Evolutionary conservation across 1,140 invertebrate species (phyloP), one percentile per base, ranked within the genome.

Genomic region (Sinonovacula constricta): DNA sequence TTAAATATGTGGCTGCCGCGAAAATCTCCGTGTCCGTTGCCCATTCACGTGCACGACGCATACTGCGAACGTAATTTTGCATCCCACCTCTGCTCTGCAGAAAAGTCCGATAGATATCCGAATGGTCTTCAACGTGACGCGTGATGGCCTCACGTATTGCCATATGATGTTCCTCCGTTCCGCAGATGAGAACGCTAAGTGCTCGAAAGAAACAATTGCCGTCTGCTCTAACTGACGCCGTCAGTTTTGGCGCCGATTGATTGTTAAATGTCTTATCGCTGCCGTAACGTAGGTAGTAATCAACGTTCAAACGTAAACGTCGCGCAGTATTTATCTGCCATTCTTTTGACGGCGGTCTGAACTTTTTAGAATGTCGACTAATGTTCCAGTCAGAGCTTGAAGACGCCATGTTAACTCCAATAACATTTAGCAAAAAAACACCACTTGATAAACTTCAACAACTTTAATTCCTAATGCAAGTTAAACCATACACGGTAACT

Each of bases 201-300:
- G 83, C 83, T 7, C 83, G 79, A 79, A 84, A 84, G 66, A 84
- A 84, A 26, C 83, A 83, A 36, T 83, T 82, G 26, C 82, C 81
- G 56, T 83, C 82, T 53, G 78, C 63, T 60, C 71, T 33, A 2
- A 82, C 63, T 3, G 68, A 45, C 2, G 77, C 63, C 12, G 79
- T 83, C 26, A 68, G 36, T 59, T 74, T 83, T 65, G 82, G 82
- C 10, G 79, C 80, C 3, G 71, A 74, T 53, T 51, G 36, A 24
- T 79, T 62, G 53, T 76, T 76, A 57, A 79, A 83, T 30, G 69
- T 66, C 54, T 83, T 83, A 18, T 53, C 36, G 24, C 26, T 34
- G 24, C 79, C 83, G 65, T 70, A 82, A 1, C 33, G 53, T 39
- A 79, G 54, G 39, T 66, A 72, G 26, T 68, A 79, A 22, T 81